A percentile compares a stretch with the other conserved stretches of the same genome.
phyloP scores from a whole-genome alignment of 2,113 vertebrate genomes.

The Danionella cerebrum region DNA sequence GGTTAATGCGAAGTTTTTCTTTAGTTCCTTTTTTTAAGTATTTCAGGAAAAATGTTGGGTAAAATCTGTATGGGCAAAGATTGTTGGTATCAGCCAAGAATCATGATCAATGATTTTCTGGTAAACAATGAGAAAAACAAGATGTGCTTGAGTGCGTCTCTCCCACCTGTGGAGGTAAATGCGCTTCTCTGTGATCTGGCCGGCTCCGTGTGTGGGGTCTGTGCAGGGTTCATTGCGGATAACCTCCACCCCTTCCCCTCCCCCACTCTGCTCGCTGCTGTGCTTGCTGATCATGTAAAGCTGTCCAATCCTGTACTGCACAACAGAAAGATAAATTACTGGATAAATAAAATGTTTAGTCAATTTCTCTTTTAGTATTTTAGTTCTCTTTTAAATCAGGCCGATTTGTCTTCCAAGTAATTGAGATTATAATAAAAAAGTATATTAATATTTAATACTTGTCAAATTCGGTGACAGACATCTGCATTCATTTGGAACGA shows the following conservation, averaged over 20 bases:
- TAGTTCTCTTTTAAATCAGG: too few relatives aligned
- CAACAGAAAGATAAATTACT: neutral
- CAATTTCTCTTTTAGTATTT: neutral
- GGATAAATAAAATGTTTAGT: neutral
- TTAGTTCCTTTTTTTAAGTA: too few relatives aligned
- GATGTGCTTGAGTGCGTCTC: neutral
- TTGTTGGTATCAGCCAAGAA: too few relatives aligned
- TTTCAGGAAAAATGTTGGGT: too few relatives aligned
- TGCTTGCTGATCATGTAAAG: conserved; percentile 93
- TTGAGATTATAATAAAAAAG: too few relatives aligned
- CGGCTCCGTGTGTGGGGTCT: conserved; percentile 72
- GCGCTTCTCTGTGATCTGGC: conserved; percentile 83
- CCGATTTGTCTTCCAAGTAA: too few relatives aligned
- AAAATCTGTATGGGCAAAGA: too few relatives aligned
- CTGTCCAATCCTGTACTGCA: conserved; percentile 79
- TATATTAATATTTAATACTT: too few relatives aligned
- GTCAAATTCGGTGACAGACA: too few relatives aligned
- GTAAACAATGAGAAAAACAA: neutral
- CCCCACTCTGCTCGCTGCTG: conserved; percentile 81
- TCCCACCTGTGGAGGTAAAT: conserved; percentile 84
- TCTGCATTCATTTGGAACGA: too few relatives aligned
- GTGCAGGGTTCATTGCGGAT: conserved; percentile 72
- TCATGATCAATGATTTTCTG: neutral
- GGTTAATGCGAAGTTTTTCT: too few relatives aligned
- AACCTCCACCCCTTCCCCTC: conserved; percentile 84